Conservation (phyloP, 2,113 vertebrate species). For the Chloropsis hardwickii region DNA sequence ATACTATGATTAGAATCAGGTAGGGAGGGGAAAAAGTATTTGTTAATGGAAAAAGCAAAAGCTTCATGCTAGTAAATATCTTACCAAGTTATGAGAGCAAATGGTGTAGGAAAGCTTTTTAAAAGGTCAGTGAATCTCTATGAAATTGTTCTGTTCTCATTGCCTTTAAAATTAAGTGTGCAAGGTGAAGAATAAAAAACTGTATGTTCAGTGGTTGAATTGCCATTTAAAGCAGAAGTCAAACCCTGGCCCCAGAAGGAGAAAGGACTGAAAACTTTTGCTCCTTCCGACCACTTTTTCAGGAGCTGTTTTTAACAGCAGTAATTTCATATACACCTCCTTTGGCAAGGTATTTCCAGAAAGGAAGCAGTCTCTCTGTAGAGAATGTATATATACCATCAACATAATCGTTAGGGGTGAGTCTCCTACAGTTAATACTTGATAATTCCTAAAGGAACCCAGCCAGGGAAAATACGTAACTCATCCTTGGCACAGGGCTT, state of each 20-base stretch:
- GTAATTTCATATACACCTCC: background rate
- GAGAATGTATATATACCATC: background rate
- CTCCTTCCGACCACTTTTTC: background rate
- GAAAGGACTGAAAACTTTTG: background rate
- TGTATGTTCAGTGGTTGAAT: background rate
- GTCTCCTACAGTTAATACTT: rapidly evolving
- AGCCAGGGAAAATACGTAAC: rapidly evolving
- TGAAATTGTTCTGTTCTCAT: background rate
- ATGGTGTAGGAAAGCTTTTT: background rate
- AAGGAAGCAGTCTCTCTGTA: background rate
- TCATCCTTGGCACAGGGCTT: rapidly evolving
- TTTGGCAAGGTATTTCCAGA: background rate
- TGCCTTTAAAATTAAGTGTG: conserved; percentile 11
- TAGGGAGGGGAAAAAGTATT: background rate
- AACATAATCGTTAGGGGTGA: background rate
- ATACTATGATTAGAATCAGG: background rate
- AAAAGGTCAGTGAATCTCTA: conserved; percentile 45
- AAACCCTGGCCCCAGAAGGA: background rate
- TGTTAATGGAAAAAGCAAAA: conserved; percentile 22
- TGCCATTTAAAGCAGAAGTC: background rate
- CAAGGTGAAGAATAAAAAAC: conserved; percentile 5
- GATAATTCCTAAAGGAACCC: background rate
- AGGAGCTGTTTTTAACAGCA: background rate
- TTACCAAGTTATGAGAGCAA: conserved; percentile 9
- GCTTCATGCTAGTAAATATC: conserved; percentile 22